These are phyloP conservation scores for Cephus sareptanus DNA, from an alignment of 2,888 invertebrate species.

Conservation along the genomic window DNA sequence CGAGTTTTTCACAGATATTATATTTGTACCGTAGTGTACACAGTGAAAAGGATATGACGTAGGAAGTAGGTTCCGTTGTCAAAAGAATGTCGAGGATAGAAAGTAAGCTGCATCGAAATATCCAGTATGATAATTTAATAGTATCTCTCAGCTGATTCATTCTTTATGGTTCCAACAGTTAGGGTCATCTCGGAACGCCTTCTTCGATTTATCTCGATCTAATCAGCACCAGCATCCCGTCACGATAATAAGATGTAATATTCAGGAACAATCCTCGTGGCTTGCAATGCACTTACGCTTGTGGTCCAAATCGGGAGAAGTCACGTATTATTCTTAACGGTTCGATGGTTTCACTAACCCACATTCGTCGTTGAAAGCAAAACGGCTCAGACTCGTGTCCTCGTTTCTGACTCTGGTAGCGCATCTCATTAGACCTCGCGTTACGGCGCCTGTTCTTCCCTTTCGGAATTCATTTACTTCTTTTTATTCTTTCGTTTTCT, in stretches of 20 bases:
- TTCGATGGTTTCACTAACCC: slow-evolving; percentile 64
- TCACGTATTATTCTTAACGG: slow-evolving; percentile 53
- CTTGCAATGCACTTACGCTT: slow-evolving; percentile 23
- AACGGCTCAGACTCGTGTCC: slow-evolving; percentile 61
- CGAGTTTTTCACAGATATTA: not conserved
- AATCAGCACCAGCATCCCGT: not conserved
- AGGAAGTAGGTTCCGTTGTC: not conserved
- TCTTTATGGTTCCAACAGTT: not conserved
- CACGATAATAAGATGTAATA: slow-evolving; percentile 6
- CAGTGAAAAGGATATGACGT: not conserved
- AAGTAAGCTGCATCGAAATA: not conserved
- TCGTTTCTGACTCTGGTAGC: slow-evolving; percentile 45
- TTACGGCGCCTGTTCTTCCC: not conserved
- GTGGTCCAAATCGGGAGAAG: slow-evolving; percentile 45
- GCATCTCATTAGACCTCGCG: slow-evolving; percentile 16
- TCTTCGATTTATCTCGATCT: not conserved
- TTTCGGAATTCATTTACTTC: not conserved
- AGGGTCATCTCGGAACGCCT: not conserved
- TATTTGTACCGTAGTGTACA: not conserved
- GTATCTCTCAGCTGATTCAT: not conserved
- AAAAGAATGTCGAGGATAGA: not conserved
- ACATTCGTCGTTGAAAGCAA: slow-evolving; percentile 64
- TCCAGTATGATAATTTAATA: not conserved
- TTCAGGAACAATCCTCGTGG: not conserved
- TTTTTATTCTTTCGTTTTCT: not conserved